Conservation (phyloP, 2,888 invertebrate genomes). For the Erynnis tages region DNA sequence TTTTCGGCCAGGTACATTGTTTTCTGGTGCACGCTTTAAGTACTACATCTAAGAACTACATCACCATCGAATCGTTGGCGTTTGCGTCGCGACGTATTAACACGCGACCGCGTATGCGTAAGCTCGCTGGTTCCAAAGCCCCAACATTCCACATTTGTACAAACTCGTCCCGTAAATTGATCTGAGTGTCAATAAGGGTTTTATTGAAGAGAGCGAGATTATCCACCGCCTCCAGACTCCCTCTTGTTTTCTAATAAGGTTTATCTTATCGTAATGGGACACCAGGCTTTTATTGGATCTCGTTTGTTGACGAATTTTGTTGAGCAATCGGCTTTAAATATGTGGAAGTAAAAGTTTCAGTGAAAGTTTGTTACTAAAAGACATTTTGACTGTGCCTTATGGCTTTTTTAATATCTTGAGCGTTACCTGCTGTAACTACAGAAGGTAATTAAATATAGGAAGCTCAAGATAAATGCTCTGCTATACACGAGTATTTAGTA, state of each 20-base stretch:
- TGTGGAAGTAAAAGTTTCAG: neutral
- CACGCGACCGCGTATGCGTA: no score
- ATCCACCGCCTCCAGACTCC: constrained; percentile 5
- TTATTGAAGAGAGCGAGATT: constrained; percentile 27
- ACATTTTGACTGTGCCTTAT: no score
- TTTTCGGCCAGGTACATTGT: no score
- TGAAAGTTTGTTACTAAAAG: neutral
- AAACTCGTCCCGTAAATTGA: constrained; percentile 17
- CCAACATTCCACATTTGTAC: constrained; percentile 13
- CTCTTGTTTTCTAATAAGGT: constrained; percentile 21
- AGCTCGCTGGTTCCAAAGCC: constrained; percentile 2
- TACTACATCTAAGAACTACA: no score
- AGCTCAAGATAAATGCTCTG: no score
- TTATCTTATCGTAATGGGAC: constrained; percentile 19
- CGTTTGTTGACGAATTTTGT: neutral
- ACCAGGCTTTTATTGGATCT: neutral
- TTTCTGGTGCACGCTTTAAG: no score
- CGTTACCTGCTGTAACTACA: no score
- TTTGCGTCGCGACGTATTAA: no score
- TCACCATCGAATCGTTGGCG: neutral
- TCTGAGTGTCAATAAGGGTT: constrained; percentile 26
- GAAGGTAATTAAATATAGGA: no score
- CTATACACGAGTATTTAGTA: no score
- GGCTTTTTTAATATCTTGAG: no score
- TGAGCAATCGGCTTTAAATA: neutral